Conservation (phyloP, 2,113 vertebrate species). For the Phyllostomus hastatus region DNA sequence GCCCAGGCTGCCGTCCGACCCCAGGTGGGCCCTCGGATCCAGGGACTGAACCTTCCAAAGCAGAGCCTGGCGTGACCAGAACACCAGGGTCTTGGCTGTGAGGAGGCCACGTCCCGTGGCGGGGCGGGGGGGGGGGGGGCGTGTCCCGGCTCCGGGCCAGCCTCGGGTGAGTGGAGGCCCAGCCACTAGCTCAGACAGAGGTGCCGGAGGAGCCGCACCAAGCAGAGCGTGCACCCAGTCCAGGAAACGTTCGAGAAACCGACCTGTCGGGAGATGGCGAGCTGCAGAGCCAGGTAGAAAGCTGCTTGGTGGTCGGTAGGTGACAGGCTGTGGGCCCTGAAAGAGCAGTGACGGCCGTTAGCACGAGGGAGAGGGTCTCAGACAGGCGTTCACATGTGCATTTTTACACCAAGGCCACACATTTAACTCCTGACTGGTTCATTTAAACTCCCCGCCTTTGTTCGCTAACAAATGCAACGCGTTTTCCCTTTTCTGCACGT, state of each 20-base stretch:
- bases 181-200: fast-evolving
- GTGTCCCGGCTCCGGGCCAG: neutral
- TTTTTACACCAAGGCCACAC: neutral
- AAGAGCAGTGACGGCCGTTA: conserved; percentile 44
- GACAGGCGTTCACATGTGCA: neutral
- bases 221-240: fast-evolving
- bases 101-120: fast-evolving
- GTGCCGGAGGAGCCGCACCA: fast-evolving
- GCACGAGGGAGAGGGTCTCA: neutral
- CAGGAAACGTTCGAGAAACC: conserved; percentile 34
- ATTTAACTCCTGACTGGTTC: neutral
- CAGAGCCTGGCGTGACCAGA: neutral
- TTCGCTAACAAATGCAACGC: fast-evolving
- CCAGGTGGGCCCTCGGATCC: neutral
- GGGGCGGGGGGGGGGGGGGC: neutral
- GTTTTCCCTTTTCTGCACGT: fast-evolving
- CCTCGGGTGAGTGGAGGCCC: neutral
- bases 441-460: neutral
- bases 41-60: neutral
- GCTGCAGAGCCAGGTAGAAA: conserved; percentile 96
- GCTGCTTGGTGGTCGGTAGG: conserved; percentile 96
- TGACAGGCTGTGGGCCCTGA: conserved; percentile 95
- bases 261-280: conserved; percentile 98
- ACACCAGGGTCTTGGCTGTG: neutral
- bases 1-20: neutral